A percentile compares a stretch with the other conserved stretches of the same genome.
These are phyloP conservation scores for Cygnus olor DNA, from an alignment of 2,797 vertebrate species.

Conservation along the genomic window DNA sequence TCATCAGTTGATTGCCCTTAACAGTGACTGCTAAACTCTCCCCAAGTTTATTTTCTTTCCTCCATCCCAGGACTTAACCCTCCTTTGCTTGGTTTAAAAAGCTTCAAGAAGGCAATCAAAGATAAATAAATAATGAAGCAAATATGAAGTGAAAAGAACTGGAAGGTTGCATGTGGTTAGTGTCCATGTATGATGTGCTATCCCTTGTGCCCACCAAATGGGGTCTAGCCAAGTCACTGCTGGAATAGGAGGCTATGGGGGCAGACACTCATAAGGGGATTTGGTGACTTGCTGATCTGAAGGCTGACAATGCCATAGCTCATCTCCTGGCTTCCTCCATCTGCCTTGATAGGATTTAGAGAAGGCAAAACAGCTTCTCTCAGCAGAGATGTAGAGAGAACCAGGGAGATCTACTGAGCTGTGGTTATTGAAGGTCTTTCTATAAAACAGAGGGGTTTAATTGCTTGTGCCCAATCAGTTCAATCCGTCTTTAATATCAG, in stretches of 20 bases:
- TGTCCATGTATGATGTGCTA: rapidly evolving
- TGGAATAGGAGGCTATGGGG: not conserved
- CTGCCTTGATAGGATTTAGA: not conserved
- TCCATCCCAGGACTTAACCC: not conserved
- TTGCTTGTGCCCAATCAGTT: not conserved
- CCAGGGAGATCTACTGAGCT: not conserved
- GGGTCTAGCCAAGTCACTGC: not conserved
- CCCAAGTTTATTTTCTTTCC: not conserved
- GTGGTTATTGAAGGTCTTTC: not conserved
- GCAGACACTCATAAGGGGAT: not conserved
- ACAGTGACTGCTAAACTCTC: not conserved
- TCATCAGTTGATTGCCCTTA: not conserved
- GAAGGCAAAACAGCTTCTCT: not conserved
- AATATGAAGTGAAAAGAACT: not conserved
- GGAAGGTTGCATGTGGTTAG: not conserved
- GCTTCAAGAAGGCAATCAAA: not conserved
- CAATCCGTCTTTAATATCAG: not conserved
- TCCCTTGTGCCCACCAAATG: not conserved
- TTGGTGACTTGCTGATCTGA: not conserved
- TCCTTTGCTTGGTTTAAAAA: not conserved
- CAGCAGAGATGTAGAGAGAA: not conserved
- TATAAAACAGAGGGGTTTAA: not conserved
- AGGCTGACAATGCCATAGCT: not conserved
- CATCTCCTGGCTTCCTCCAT: not conserved
- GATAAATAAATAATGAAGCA: not conserved